Base-by-base conservation (phyloP, 2,113 vertebrate species). In the Aix galericulata region DNA sequence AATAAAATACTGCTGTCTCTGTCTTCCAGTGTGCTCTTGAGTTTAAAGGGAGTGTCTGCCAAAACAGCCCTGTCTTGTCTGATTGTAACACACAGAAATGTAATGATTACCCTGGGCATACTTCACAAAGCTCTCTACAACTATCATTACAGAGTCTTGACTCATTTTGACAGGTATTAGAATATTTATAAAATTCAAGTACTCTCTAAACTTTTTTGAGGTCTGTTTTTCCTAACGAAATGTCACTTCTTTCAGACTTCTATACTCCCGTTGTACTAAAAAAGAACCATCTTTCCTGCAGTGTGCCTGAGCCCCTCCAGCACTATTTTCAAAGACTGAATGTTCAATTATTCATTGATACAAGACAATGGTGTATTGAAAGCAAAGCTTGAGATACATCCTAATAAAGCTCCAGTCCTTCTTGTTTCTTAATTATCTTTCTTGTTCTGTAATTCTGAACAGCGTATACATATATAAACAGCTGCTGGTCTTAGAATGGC, bases 161-260 rank as follows among this genome's bases (percentile, higher is more conserved):
- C 80, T 97, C 90, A 82, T 82, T 93, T n/a, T 95, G 93, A 95
- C 91, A 97, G 82, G 80, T 88, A 95, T 79, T 91, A 97, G 85
- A 96, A 96, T 75, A 97, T 91, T 96, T 95, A 91, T 63, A 94
- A 96, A 95, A 92, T 88, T 90, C 91, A 96, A 97, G 79, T 77
- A 94, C 88, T 77, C 82, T 75, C 79, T n/a, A 44, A 74, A 71
- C 64, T 96, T 97, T 96, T 92, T 63, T 91, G 92, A 96, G 88
- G 76, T 95, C 93, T 94, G 87, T 77, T 95, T 96, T 96, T 96
- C 36, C 80, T 87, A 91, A 87, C 12, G 5, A 96, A 97, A 96
- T 92, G 85, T 93, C 89, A 94, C 77, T 95, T 93, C 86, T 96
- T 94, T 71, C 94, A 96, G 91, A 93, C 89, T 97, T 91, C 84